Percentiles rank a stretch among this genome's conserved stretches.
These are phyloP conservation scores for Rana temporaria DNA, from an alignment of 2,113 vertebrate genomes.

Conservation along the genomic window DNA sequence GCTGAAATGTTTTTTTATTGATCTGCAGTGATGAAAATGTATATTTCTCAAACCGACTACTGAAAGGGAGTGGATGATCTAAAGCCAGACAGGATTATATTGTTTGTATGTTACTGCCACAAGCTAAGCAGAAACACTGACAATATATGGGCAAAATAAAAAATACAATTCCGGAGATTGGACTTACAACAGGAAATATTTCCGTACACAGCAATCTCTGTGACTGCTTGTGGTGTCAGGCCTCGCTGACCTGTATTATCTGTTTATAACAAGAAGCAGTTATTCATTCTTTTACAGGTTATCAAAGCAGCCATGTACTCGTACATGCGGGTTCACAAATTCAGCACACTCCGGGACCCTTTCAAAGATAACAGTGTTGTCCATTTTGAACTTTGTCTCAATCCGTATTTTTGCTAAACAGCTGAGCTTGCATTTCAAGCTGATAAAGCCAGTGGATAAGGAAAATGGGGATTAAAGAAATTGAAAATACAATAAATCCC, in stretches of 20 bases:
- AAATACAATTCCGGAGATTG: background rate
- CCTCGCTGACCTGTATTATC: background rate
- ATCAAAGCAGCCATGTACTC: conserved; percentile 37
- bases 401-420: conserved; percentile 37
- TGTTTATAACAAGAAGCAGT: conserved; percentile 4
- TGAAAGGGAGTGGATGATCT: no score
- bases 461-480: conserved; percentile 38
- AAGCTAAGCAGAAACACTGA: background rate
- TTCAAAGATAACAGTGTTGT: conserved; percentile 23
- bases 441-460: conserved; percentile 29
- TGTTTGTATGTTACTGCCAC: background rate
- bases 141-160: background rate
- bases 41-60: no score
- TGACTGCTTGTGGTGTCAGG: background rate
- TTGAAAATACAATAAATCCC: conserved; percentile 48
- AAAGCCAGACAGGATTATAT: background rate
- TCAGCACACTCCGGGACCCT: background rate
- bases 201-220: background rate
- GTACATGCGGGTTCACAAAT: conserved; percentile 20
- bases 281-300: conserved; percentile 29
- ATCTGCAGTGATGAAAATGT: no score
- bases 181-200: background rate
- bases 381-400: conserved; percentile 26
- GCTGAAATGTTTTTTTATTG: no score
- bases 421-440: conserved; percentile 50